Conservation (phyloP, 1,140 invertebrate species). For the Hycleus phaleratus region DNA sequence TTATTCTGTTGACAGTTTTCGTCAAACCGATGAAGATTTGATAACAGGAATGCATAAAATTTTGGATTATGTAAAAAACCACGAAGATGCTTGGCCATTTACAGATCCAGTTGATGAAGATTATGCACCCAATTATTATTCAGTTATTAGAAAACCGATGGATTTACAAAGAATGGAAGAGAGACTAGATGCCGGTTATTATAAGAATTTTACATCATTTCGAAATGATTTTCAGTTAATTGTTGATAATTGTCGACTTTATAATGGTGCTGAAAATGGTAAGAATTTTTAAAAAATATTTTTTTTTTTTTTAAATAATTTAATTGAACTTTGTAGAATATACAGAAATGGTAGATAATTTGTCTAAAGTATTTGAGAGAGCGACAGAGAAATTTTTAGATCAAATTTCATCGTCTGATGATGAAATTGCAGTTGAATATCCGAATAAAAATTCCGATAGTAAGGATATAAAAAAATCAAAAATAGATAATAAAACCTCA, state of each 20-base stretch:
- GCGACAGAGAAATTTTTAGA: constrained; percentile 74
- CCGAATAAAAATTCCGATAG: constrained; percentile 35
- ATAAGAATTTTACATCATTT: constrained; percentile 72
- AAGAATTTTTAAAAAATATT: constrained; percentile 29
- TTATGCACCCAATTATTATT: constrained; percentile 82
- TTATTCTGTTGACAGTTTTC: constrained; percentile 50
- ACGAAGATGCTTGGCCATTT: constrained; percentile 89
- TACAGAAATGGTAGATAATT: constrained; percentile 76
- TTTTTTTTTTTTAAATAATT: not conserved
- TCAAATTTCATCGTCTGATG: constrained; percentile 69
- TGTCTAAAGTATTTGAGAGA: constrained; percentile 70
- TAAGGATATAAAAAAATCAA: constrained; percentile 19
- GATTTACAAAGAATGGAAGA: constrained; percentile 83
- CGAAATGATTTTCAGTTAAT: constrained; percentile 82
- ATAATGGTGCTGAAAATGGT: constrained; percentile 90
- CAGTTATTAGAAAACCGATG: constrained; percentile 71
- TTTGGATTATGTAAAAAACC: constrained; percentile 72
- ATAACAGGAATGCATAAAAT: constrained; percentile 85
- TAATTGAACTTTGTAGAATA: constrained; percentile 58
- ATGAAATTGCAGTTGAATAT: constrained; percentile 59
- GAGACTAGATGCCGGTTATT: constrained; percentile 70
- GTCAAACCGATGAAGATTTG: constrained; percentile 71
- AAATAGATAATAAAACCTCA: constrained; percentile 2
- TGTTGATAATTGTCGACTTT: constrained; percentile 83
- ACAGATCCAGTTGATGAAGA: constrained; percentile 84